Evolutionary conservation across 2,888 invertebrate species (phyloP).

Genomic region (Psylliodes chrysocephalus): DNA sequence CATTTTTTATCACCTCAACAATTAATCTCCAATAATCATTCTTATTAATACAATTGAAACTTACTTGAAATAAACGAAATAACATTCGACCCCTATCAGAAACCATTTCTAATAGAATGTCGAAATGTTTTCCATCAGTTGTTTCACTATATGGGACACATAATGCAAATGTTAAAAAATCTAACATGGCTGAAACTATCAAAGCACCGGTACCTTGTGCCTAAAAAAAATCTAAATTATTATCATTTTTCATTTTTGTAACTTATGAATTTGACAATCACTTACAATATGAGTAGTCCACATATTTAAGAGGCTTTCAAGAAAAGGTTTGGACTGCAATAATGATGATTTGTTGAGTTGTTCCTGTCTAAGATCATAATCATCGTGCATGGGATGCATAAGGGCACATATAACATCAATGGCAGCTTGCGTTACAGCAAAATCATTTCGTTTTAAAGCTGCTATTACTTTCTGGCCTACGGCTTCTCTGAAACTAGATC

Average conservation of each 20-base stretch:
- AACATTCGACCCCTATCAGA: conserved; percentile 90
- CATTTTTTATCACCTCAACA: no score
- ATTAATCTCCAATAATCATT: no score
- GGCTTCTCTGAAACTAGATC: conserved; percentile 87
- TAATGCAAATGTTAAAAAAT: conserved; percentile 95
- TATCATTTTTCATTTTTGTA: neutral
- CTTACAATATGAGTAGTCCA: conserved; percentile 94
- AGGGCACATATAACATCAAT: conserved; percentile 97
- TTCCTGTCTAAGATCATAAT: conserved; percentile 96
- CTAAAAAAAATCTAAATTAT: conserved; percentile 65
- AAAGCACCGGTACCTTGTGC: conserved; percentile 93
- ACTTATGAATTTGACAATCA: conserved; percentile 42
- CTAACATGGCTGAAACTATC: conserved; percentile 97
- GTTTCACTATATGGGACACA: conserved; percentile 99
- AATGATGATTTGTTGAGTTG: conserved; percentile 98
- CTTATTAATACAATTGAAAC: conserved; percentile 11
- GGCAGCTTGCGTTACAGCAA: conserved; percentile 94
- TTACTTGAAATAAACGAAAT: conserved; percentile 90
- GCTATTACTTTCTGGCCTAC: conserved; percentile 92
- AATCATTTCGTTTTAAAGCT: conserved; percentile 86
- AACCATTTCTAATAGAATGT: conserved; percentile 91
- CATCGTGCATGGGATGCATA: conserved; percentile 98
- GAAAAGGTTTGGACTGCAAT: conserved; percentile 88
- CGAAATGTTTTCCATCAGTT: conserved; percentile 96
- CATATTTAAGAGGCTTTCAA: conserved; percentile 93